Evolutionary conservation across 2,888 invertebrate species (phyloP).

Genomic region (Nomada ruficornis): DNA sequence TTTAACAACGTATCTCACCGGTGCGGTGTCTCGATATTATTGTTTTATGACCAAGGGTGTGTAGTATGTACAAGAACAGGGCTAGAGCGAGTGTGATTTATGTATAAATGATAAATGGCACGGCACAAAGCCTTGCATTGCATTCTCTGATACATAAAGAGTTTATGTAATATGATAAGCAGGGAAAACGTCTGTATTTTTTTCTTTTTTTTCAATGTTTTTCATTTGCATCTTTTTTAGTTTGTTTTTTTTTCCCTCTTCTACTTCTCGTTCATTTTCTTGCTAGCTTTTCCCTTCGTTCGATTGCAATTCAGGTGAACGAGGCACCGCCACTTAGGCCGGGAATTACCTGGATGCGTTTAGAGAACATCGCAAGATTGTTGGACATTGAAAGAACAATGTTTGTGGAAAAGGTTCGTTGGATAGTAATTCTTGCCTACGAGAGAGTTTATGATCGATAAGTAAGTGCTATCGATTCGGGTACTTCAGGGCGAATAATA

Average conservation of each 20-base stretch:
- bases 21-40: conserved; percentile 61
- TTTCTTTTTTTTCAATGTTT: not conserved
- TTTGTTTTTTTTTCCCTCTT: not conserved
- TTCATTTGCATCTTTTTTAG: conserved; percentile 1
- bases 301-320: conserved; percentile 29
- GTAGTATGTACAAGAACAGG: conserved; percentile 75
- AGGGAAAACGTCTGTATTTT: conserved; percentile 57
- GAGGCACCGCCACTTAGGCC: conserved; percentile 72
- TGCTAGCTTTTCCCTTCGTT: conserved; percentile 13
- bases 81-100: conserved; percentile 76
- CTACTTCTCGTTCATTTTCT: conserved; percentile 4
- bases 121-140: conserved; percentile 73
- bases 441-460: conserved; percentile 64
- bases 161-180: conserved; percentile 69
- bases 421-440: conserved; percentile 59
- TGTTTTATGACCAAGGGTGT: conserved; percentile 67
- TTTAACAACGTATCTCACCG: conserved; percentile 60
- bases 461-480: conserved; percentile 67
- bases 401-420: conserved; percentile 52
- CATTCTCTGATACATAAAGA: conserved; percentile 73
- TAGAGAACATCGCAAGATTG: conserved; percentile 26
- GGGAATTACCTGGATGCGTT: conserved; percentile 73
- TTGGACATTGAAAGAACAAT: conserved; percentile 55
- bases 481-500: conserved; percentile 63
- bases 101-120: conserved; percentile 76